Conservation (phyloP, 2,797 vertebrate species). For the Muscicapa comitata region DNA sequence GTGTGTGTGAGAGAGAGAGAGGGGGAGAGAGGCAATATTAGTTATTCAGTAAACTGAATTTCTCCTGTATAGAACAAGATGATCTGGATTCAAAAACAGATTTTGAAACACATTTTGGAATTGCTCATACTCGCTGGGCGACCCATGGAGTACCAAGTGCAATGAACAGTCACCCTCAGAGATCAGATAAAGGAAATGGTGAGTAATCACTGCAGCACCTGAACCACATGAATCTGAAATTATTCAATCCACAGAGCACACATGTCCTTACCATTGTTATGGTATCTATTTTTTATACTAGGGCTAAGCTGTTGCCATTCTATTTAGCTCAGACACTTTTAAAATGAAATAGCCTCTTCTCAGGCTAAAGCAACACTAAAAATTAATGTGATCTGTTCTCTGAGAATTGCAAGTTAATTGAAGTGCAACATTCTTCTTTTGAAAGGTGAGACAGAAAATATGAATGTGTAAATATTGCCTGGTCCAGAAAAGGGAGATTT, state of each 20-base stretch:
- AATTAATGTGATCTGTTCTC: not conserved
- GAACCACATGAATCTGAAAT: not conserved
- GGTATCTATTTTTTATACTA: not conserved
- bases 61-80: constrained; percentile 82
- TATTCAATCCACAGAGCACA: not conserved
- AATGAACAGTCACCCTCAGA: constrained; percentile 93
- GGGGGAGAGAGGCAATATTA: not conserved
- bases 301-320: not conserved
- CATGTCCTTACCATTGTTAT: not conserved
- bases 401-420: not conserved
- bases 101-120: constrained; percentile 89
- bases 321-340: not conserved
- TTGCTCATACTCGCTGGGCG: constrained; percentile 97
- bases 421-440: not conserved
- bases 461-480: not conserved
- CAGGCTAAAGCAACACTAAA: not conserved
- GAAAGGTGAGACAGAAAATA: not conserved
- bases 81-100: constrained; percentile 84
- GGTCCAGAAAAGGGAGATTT: not conserved
- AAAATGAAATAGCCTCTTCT: not conserved
- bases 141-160: constrained; percentile 91
- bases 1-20: too few species aligned
- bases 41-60: not conserved
- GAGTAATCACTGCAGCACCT: not conserved
- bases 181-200: constrained; percentile 93